Base-by-base conservation (phyloP, 2,113 vertebrate genomes). In the Nanorana parkeri region DNA sequence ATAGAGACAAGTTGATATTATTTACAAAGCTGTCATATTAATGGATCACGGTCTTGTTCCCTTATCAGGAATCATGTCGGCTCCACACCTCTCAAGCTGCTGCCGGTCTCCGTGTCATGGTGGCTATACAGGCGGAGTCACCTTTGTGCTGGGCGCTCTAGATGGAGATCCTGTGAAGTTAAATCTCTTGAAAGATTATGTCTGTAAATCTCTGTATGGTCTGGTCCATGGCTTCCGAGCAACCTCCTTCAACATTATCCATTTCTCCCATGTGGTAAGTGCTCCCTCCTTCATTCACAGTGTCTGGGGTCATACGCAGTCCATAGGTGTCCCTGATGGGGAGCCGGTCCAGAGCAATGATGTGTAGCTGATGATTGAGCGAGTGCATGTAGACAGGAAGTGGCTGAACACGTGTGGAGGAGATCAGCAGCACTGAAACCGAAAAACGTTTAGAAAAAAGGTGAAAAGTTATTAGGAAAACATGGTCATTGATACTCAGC, bases 121-220 rank as follows among this genome's bases (percentile, higher is more conserved):
- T 28, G 3, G 24, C 51, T 69, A 63, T 7, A 32, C 61, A 0
- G 54, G 15, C 26, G 73, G 54, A 0, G 29, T 86, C 6, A 2
- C 60, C 8, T 83, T 87, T 68, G 86, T 85, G 36, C 0, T 77
- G 23, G 82, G 84, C 21, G 7, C 80, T 29, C 84, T 75, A n/a
- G 84, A 65, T n/a, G 77, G 63, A 47, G 66, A 81, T 36, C 54
- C 61, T 4, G 47, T 71, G 32, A 84, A 73, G 0, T 69, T 84
- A 5, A 17, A 4, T 11, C 13, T 79, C 1, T 29, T 84, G n/a
- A 23, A 66, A 68, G 69, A 80, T 29, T 80, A 2, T 0, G 67
- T 61, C 51, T 21, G 76, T 65, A 29, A n/a, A 68, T 67, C 82
- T 61, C 78, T 81, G 5, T 65, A 41, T 21, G 80, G 5, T 0